Percentiles rank a stretch among this genome's conserved stretches.
These are phyloP conservation scores for Anguilla rostrata DNA, from an alignment of 2,113 vertebrate genomes.

Conservation along the genomic window DNA sequence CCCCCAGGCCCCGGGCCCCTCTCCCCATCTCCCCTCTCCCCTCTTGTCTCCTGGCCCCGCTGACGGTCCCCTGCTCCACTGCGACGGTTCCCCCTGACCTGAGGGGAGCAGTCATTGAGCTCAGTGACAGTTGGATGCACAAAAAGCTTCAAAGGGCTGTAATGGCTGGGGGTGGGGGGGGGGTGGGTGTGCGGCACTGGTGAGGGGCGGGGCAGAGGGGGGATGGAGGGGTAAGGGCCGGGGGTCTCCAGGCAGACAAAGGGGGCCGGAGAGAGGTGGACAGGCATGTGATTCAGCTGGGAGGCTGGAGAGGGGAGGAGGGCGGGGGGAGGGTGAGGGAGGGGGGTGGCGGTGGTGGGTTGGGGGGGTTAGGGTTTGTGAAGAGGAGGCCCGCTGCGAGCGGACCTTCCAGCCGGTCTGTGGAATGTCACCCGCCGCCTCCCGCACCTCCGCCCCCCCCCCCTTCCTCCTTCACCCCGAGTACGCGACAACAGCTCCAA, in stretches of 20 bases:
- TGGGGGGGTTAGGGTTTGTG: background rate
- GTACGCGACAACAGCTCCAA: background rate
- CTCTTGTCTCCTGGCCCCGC: slow-evolving; percentile 44
- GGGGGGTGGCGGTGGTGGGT: slow-evolving; percentile 29
- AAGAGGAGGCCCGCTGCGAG: slow-evolving; percentile 58
- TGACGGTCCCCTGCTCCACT: slow-evolving; percentile 54
- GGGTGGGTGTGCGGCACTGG: background rate
- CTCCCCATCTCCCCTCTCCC: slow-evolving; percentile 57
- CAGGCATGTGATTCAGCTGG: slow-evolving; percentile 15
- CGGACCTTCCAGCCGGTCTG: slow-evolving; percentile 31
- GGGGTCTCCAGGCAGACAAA: slow-evolving; percentile 59
- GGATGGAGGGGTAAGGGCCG: slow-evolving; percentile 5
- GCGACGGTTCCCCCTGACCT: slow-evolving; percentile 64
- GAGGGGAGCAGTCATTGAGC: slow-evolving; percentile 69
- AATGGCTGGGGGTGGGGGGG: slow-evolving; percentile 25
- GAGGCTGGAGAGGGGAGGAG: background rate
- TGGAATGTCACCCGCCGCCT: slow-evolving; percentile 37
- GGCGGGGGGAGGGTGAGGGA: slow-evolving; percentile 24
- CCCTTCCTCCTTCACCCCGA: slow-evolving; percentile 1
- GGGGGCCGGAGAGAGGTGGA: slow-evolving; percentile 51
- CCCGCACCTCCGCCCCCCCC: slow-evolving; percentile 36
- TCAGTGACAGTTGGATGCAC: slow-evolving; percentile 64
- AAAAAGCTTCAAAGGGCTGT: slow-evolving; percentile 68
- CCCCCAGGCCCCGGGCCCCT: slow-evolving; percentile 35
- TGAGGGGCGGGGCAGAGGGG: background rate